These are phyloP conservation scores for Sebastes goodei DNA, from an alignment of 2,797 vertebrate species.

Conservation along the genomic window DNA sequence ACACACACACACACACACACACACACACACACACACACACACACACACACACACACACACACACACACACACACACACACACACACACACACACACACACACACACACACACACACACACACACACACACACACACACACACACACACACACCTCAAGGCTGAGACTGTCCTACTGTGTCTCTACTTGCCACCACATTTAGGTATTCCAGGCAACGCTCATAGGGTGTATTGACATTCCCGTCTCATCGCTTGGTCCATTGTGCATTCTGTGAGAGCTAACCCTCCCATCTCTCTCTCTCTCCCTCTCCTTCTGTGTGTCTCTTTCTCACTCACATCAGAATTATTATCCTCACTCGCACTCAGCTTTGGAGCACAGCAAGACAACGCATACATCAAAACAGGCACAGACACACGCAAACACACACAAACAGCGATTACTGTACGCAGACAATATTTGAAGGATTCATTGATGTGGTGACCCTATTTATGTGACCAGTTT, in stretches of 20 bases:
- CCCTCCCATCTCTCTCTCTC: conserved; percentile 31
- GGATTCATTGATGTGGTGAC: conserved; percentile 24
- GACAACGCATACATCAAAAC: conserved; percentile 31
- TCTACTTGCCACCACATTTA: conserved; percentile 69
- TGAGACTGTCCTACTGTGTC: conserved; percentile 63
- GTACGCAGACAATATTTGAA: conserved; percentile 21
- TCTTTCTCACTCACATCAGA: conserved; percentile 45
- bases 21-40: too few relatives aligned
- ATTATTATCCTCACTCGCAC: conserved; percentile 66
- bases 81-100: too few relatives aligned
- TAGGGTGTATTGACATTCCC: conserved; percentile 80
- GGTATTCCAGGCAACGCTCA: conserved; percentile 75
- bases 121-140: conserved; percentile 33
- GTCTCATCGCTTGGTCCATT: conserved; percentile 77
- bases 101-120: conserved; percentile 27
- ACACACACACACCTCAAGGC: conserved; percentile 52
- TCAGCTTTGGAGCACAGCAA: conserved; percentile 44
- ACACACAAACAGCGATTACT: conserved; percentile 13
- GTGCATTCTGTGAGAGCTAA: conserved; percentile 73
- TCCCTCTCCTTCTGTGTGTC: not conserved
- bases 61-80: too few relatives aligned
- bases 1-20: too few relatives aligned
- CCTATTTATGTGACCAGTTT: conserved; percentile 17
- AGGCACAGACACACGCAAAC: conserved; percentile 11
- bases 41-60: too few relatives aligned